These are phyloP conservation scores for Macquaria australasica DNA, from an alignment of 2,113 vertebrate genomes.

Conservation along the genomic window DNA sequence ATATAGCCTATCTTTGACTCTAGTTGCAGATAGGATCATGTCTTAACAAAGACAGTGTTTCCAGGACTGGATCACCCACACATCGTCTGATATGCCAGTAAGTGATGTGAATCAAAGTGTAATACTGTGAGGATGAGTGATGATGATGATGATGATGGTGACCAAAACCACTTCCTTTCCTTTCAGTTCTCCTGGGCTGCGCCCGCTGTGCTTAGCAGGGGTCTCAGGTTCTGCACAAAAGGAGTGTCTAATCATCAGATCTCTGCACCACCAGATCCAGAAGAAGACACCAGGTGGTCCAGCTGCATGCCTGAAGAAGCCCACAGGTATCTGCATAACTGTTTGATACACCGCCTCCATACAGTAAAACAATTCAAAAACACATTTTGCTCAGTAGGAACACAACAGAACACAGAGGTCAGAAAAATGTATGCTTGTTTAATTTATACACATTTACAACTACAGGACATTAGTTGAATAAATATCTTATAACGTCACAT, in stretches of 20 bases:
- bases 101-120: background rate
- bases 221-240: background rate
- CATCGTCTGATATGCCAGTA: background rate
- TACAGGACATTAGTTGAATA: conserved; percentile 61
- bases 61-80: background rate
- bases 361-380: background rate
- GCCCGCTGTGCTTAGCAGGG: background rate
- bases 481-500: conserved; percentile 46
- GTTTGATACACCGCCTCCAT: background rate
- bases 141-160: background rate
- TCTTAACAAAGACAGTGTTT: background rate
- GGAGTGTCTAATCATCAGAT: conserved; percentile 28
- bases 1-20: background rate
- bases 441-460: conserved; percentile 64
- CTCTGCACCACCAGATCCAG: background rate
- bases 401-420: conserved; percentile 26
- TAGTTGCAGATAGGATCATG: background rate
- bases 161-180: background rate
- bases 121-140: background rate
- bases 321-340: conserved; percentile 1
- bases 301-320: background rate
- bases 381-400: background rate
- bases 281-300: background rate
- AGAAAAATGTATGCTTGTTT: conserved; percentile 61
- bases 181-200: background rate